These are phyloP conservation scores for Apostichopus californicus DNA, from an alignment of 35 echinoderm and acorn worm genomes.

Conservation along the genomic window DNA sequence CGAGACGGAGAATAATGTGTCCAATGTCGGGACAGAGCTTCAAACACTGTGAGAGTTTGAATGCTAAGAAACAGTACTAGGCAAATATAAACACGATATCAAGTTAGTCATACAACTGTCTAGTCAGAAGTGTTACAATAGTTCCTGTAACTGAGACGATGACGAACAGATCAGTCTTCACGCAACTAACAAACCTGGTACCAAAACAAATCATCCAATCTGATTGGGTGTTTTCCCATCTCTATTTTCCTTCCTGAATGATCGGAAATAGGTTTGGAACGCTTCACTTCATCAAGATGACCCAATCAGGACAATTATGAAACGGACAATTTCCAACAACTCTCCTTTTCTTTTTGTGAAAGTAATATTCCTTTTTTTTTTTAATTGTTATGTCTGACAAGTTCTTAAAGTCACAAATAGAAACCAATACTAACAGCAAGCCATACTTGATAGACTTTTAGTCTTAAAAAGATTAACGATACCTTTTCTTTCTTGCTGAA, in stretches of 20 bases:
- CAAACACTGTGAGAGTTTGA: no score
- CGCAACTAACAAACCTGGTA: slow-evolving; percentile 1
- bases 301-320: not conserved
- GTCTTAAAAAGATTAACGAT: not conserved
- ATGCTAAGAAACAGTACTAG: no score
- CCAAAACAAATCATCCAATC: not conserved
- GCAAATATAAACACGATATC: not conserved
- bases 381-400: not conserved
- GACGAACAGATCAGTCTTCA: not conserved
- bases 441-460: not conserved
- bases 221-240: not conserved
- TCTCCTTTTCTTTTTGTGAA: not conserved
- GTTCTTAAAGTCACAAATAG: not conserved
- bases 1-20: not conserved
- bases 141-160: not conserved
- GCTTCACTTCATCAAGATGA: not conserved
- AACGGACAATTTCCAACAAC: not conserved
- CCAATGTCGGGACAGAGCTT: no score
- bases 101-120: not conserved
- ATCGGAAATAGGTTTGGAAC: not conserved
- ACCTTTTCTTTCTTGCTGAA: not conserved
- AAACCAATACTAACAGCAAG: not conserved
- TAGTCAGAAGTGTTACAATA: not conserved
- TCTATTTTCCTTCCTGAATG: slow-evolving; percentile 6
- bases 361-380: not conserved